phyloP scores from a whole-genome alignment of 2,797 vertebrate species.

The Onychomys leucogaster region DNA sequence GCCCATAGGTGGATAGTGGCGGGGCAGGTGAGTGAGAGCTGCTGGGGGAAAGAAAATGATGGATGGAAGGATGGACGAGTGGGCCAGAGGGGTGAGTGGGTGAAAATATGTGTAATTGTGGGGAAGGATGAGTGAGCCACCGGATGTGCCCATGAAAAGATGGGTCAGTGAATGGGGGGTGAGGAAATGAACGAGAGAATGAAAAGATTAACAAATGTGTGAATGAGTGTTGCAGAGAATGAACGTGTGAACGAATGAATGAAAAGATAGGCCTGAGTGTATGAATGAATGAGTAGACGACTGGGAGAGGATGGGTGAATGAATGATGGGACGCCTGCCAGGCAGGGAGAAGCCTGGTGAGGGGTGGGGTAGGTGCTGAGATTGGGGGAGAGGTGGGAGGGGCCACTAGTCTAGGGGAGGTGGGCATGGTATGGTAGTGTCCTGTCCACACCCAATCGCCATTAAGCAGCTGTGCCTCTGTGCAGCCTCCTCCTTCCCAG shows the following conservation, averaged over 20 bases:
- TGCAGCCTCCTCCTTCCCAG: constrained; percentile 90
- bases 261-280: too few species aligned
- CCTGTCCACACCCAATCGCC: constrained; percentile 79
- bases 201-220: background rate
- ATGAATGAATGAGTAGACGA: background rate
- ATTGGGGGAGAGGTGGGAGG: background rate
- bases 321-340: background rate
- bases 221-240: too few species aligned
- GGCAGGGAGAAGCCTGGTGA: background rate
- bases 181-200: background rate
- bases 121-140: background rate
- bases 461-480: constrained; percentile 95
- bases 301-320: background rate
- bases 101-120: too few species aligned
- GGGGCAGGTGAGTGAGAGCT: background rate
- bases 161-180: background rate
- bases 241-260: background rate
- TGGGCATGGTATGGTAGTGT: background rate
- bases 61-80: too few species aligned
- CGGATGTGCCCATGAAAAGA: background rate
- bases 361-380: constrained; percentile 58
- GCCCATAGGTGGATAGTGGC: background rate
- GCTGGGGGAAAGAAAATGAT: too few species aligned
- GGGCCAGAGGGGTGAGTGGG: too few species aligned
- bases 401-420: background rate